Percentiles rank a stretch among this genome's conserved stretches.
These are phyloP conservation scores for Antheraea assamensis DNA, from an alignment of 2,888 invertebrate species.

Conservation along the genomic window DNA sequence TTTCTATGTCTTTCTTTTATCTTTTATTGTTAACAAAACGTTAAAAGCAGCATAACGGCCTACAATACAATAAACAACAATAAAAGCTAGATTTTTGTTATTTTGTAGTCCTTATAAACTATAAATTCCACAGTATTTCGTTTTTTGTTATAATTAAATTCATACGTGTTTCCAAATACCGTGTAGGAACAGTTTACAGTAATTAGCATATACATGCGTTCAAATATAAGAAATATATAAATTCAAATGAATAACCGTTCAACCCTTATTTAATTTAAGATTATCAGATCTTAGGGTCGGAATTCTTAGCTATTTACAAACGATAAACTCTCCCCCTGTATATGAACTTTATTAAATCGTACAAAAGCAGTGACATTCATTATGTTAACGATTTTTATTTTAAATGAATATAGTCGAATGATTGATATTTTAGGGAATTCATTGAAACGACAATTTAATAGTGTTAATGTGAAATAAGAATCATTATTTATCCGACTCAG, in stretches of 20 bases:
- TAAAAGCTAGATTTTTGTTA: not conserved
- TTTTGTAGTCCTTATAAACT: not conserved
- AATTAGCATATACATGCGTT: not conserved
- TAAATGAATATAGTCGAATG: not conserved
- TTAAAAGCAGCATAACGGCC: not conserved
- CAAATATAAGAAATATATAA: not conserved
- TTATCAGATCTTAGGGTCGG: conserved; percentile 8
- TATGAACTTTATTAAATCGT: not conserved
- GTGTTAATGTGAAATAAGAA: not conserved
- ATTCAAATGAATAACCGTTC: not conserved
- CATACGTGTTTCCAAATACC: not conserved
- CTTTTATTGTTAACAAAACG: not conserved
- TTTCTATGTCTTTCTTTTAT: not conserved
- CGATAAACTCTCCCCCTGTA: conserved; percentile 3
- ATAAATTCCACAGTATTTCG: not conserved
- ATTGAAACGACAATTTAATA: not conserved
- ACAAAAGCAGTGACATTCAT: not conserved
- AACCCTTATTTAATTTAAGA: not conserved
- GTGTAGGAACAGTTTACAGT: not conserved
- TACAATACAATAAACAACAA: not conserved
- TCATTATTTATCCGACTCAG: too few species aligned
- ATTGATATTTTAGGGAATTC: not conserved
- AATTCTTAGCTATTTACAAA: not conserved
- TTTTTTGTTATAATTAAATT: not conserved
- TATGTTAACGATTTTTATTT: not conserved